Evolutionary conservation across 2,888 invertebrate species (phyloP).

Genomic region (Apamea sordens): DNA sequence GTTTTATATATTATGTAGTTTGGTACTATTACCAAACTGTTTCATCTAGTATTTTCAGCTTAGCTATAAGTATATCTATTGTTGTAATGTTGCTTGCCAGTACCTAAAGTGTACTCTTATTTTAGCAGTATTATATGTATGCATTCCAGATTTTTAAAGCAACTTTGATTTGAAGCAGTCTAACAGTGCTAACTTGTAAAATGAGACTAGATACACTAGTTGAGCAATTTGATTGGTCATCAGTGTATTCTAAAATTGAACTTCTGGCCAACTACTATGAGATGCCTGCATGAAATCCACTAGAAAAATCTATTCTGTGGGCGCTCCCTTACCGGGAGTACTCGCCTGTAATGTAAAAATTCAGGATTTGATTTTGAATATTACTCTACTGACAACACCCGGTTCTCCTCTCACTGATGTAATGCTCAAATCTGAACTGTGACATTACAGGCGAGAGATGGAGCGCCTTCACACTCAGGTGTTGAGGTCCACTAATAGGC

Average conservation of each 20-base stretch:
- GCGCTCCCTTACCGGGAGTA: neutral
- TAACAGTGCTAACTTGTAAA: neutral
- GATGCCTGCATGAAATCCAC: neutral
- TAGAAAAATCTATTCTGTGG: neutral
- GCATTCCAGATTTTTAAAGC: conserved; percentile 53
- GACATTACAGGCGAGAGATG: neutral
- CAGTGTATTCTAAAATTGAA: neutral
- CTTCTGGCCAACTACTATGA: neutral
- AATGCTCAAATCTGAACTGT: neutral
- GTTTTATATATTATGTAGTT: conserved; percentile 34
- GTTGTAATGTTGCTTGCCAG: conserved; percentile 70
- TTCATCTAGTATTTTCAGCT: conserved; percentile 54
- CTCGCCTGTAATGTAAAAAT: neutral
- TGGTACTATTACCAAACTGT: conserved; percentile 27
- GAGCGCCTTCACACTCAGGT: neutral
- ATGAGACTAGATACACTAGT: neutral
- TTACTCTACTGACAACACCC: neutral
- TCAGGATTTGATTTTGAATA: neutral
- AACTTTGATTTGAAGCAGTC: conserved; percentile 54
- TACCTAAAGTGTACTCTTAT: conserved; percentile 53
- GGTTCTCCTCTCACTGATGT: neutral
- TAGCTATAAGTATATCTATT: conserved; percentile 68
- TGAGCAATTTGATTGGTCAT: conserved; percentile 40
- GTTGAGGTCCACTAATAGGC: conserved; percentile 1
- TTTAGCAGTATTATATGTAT: conserved; percentile 63